Base-by-base conservation (phyloP, 2,888 invertebrate genomes). In the Chrysina gloriosa region DNA sequence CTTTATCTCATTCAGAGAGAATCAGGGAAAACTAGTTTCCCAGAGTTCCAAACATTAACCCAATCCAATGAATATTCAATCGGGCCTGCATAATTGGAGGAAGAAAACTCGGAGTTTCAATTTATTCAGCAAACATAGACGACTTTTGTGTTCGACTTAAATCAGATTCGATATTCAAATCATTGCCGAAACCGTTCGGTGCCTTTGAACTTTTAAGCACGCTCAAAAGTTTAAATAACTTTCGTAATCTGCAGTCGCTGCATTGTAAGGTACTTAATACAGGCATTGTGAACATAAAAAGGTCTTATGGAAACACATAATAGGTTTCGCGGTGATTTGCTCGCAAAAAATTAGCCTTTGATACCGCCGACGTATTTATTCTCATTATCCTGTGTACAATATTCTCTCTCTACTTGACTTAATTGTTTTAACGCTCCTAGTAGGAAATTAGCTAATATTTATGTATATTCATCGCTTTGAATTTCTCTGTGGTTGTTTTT, bases 151-250 rank as follows among this genome's bases (percentile, higher is more conserved):
- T 16, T 39, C 58, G 27, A 61, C 42, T 42, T 61, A 61, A 61
- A 61, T 61, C 58, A 42, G 58, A 61, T 61, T 36, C 14, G 52
- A 64, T 64, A 64, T 64, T 64, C 64, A 64, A 64, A 64, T 64
- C 64, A 27, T 39, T 64, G 64, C 39, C 48, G 36, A 52, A 64
- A 64, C 34, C 39, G 52, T 64, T 50, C 72, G 72, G 72, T 61
- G 54, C 67, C 68, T 72, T 72, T 72, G 72, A 72, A 67, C 67
- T 54, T 65, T 69, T 69, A 69, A 72, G 72, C 69, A 65, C 70
- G 65, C 69, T 69, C 66, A 68, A 71, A 71, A 71, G 68, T 69
- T 69, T 58, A 69, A 69, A 69, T 67, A 71, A 71, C 71, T 71
- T 71, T 64, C 36, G 52, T 48, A 52, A 52, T 64, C 67, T 50